Evolutionary conservation across 2,888 invertebrate species (phyloP).

Genomic region (Hoplodrina ambigua): DNA sequence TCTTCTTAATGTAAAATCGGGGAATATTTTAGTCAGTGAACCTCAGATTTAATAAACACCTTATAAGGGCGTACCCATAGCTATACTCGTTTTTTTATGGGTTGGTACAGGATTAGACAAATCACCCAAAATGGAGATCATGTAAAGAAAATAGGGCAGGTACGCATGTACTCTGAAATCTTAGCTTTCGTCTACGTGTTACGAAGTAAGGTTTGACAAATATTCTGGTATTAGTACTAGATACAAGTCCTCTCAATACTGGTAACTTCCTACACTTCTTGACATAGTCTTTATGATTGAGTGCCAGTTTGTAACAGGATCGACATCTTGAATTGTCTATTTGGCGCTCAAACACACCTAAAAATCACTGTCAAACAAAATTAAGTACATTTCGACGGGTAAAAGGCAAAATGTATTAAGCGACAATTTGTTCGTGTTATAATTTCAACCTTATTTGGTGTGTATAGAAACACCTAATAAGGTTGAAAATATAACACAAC

Average conservation of each 20-base stretch:
- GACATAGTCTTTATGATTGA: too few relatives aligned
- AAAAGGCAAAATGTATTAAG: too few relatives aligned
- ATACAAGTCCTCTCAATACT: conserved; percentile 5
- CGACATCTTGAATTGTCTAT: not conserved
- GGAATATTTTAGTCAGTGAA: conserved; percentile 29
- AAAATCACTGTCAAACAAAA: conserved; percentile 1
- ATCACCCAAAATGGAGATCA: not conserved
- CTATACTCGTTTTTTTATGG: too few relatives aligned
- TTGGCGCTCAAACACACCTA: not conserved
- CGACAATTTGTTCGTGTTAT: too few relatives aligned
- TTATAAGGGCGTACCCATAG: not conserved
- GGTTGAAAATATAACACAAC: too few relatives aligned
- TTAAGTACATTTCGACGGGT: not conserved
- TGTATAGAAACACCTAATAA: too few relatives aligned
- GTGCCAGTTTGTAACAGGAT: not conserved
- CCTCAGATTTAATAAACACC: conserved; percentile 36
- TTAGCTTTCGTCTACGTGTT: too few relatives aligned
- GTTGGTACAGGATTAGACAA: too few relatives aligned
- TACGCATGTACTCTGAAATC: too few relatives aligned
- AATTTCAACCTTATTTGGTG: too few relatives aligned
- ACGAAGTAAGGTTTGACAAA: not conserved
- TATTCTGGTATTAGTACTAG: conserved; percentile 1
- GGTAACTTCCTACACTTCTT: not conserved
- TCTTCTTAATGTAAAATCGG: conserved; percentile 30
- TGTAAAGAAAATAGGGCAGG: not conserved